A percentile compares a stretch with the other conserved stretches of the same genome.
phyloP scores from a whole-genome alignment of 2,888 invertebrate genomes.

The Scaptomyza cyrtandrae region DNA sequence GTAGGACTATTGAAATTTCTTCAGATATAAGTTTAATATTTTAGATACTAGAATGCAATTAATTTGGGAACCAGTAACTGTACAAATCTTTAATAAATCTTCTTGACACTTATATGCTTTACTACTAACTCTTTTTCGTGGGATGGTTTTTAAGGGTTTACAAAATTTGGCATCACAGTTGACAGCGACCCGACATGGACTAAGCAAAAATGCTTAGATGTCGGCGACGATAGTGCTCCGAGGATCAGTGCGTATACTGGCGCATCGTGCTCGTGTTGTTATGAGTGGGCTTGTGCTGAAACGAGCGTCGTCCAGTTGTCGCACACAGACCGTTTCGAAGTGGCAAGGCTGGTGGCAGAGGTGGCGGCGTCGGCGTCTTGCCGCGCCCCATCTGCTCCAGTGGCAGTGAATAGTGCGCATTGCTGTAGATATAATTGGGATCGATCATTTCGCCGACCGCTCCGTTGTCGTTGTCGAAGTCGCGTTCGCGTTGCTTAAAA shows the following conservation, averaged over 20 bases:
- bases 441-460: slow-evolving; percentile 79
- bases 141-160: slow-evolving; percentile 14
- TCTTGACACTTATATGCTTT: slow-evolving; percentile 30
- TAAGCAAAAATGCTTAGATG: slow-evolving; percentile 81
- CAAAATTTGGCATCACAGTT: slow-evolving; percentile 81
- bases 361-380: slow-evolving; percentile 83
- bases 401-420: slow-evolving; percentile 83
- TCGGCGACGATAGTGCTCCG: slow-evolving; percentile 76
- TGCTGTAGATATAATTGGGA: slow-evolving; percentile 84
- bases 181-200: slow-evolving; percentile 45
- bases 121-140: slow-evolving; percentile 31
- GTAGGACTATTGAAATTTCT: slow-evolving; percentile 25
- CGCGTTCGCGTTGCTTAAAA: slow-evolving; percentile 76
- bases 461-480: slow-evolving; percentile 58
- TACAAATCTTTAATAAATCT: not conserved
- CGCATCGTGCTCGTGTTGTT: slow-evolving; percentile 77
- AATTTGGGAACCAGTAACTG: not conserved
- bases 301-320: slow-evolving; percentile 79
- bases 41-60: not conserved
- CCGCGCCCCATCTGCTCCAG: slow-evolving; percentile 80
- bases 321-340: slow-evolving; percentile 81
- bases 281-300: slow-evolving; percentile 68
- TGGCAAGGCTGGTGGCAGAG: slow-evolving; percentile 83
- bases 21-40: slow-evolving; percentile 4
- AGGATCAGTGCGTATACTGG: slow-evolving; percentile 81